Evolutionary conservation across 1,140 invertebrate genomes (phyloP), one percentile per base, ranked within the genome.

Genomic region (Ceratina calcarata): DNA sequence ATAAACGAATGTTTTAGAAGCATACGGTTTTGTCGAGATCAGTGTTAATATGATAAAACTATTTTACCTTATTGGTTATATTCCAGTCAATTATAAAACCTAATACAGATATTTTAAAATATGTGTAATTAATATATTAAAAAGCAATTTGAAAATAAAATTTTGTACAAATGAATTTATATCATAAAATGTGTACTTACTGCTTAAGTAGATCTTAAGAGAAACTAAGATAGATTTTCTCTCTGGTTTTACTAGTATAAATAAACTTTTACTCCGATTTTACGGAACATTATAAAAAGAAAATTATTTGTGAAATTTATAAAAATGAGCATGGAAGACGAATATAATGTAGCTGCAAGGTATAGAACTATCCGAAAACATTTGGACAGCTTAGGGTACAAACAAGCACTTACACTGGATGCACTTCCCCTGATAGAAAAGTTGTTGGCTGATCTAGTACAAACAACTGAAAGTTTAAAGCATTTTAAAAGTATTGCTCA

Each of bases 391-490:
- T 93, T 97, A 72, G 97, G 97, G 20, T 97, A 97, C 89, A 94
- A 94, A 74, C 95, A 97, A 89, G 91, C 93, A n/a, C 92, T 97
- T 64, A 94, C 95, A 1, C 87, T 95, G 24, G 97, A 97, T 84
- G 95, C 95, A 81, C 90, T 97, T 45, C 95, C 96, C 61, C 91
- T 97, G 73, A 95, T 97, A 80, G 96, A 97, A 92, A 95, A 94
- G 89, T 90, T 97, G 77, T 90, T 97, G 75, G 94, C 94, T 70
- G 97, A 97, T 93, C 93, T 97, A 67, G 91, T 97, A 71, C 95
- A 96, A 89, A 97, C 96, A 22, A 97, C 96, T 37, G 95, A 96
- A 70, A 97, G 95, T 89, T 92, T 97, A 45, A 95, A 96, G 87
- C 95, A 97, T 92, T 96, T 96, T 86, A 97, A 97, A 93, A 94